A percentile compares a stretch with the other conserved stretches of the same genome.
These are phyloP conservation scores for Margarornis squamiger DNA, from an alignment of 2,797 vertebrate genomes.

Conservation along the genomic window DNA sequence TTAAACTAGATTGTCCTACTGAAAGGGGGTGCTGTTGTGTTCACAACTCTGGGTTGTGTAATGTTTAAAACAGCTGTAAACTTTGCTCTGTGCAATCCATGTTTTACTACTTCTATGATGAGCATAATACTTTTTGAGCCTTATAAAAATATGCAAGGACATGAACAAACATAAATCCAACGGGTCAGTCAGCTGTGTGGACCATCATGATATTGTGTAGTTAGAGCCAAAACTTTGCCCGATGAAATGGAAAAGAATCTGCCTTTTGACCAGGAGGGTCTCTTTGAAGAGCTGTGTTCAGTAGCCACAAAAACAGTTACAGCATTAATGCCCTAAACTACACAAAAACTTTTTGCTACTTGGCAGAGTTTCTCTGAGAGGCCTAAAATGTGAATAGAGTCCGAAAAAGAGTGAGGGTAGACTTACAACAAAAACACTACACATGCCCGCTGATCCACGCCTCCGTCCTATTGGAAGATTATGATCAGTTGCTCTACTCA, in stretches of 20 bases:
- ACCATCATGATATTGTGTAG: not conserved
- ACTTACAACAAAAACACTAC: not conserved
- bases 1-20: not conserved
- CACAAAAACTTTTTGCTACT: not conserved
- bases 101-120: not conserved
- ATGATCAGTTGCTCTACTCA: too few relatives aligned
- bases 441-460: rapidly evolving
- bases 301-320: not conserved
- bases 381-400: not conserved
- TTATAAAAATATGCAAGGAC: not conserved
- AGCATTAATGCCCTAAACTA: not conserved
- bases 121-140: not conserved
- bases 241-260: not conserved
- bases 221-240: not conserved
- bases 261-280: not conserved
- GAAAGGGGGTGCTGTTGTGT: not conserved
- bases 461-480: too few relatives aligned
- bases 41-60: not conserved
- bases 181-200: not conserved
- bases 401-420: not conserved
- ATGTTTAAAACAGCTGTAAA: not conserved
- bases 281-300: not conserved
- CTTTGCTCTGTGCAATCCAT: not conserved
- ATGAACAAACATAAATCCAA: not conserved
- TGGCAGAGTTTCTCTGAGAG: not conserved